Evolutionary conservation across 2,888 invertebrate species (phyloP).

Genomic region (Hydropsyche betteni): DNA sequence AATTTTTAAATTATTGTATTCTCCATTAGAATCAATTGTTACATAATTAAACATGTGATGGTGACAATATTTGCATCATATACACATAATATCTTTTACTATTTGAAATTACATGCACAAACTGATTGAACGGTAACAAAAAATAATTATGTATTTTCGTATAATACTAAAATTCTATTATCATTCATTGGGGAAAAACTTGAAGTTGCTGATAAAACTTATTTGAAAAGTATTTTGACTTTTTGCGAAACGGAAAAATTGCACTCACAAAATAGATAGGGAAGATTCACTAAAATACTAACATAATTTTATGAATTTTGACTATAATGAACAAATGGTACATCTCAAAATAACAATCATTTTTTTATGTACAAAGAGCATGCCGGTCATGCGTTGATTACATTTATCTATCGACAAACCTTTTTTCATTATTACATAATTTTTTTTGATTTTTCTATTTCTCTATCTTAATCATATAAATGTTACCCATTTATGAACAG

Average conservation of each 20-base stretch:
- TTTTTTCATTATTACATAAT: not conserved
- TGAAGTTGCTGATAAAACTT: too few relatives aligned
- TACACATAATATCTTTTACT: too few relatives aligned
- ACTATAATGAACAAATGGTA: too few relatives aligned
- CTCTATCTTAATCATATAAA: not conserved
- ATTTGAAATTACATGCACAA: too few relatives aligned
- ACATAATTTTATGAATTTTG: not conserved
- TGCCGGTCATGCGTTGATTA: constrained; percentile 3
- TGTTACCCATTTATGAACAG: not conserved
- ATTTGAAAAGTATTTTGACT: too few relatives aligned
- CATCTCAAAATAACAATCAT: constrained; percentile 3
- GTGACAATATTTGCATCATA: too few relatives aligned
- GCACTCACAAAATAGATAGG: not conserved
- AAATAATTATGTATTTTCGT: too few relatives aligned
- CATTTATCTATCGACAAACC: not conserved
- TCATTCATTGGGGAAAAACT: too few relatives aligned
- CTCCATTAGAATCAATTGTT: not conserved
- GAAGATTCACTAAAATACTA: not conserved
- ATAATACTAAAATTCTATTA: too few relatives aligned
- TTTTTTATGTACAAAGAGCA: constrained; percentile 18
- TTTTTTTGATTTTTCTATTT: not conserved
- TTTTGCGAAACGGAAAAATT: too few relatives aligned
- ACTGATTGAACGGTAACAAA: too few relatives aligned
- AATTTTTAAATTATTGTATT: not conserved
- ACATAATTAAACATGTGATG: too few relatives aligned